Evolutionary conservation across 2,113 vertebrate species (phyloP).

Genomic region (Gavialis gangeticus): DNA sequence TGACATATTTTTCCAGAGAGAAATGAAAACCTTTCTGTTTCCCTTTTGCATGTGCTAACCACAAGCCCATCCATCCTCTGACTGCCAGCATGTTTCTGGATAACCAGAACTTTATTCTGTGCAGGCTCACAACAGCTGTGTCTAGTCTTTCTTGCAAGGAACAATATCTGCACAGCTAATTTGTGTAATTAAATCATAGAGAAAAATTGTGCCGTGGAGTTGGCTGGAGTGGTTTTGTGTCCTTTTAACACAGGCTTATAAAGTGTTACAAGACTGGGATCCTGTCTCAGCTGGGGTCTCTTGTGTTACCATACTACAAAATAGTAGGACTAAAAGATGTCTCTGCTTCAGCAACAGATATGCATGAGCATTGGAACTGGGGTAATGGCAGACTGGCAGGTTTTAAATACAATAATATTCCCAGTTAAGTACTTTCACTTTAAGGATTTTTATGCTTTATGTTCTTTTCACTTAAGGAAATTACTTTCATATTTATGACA

Average conservation of each 20-base stretch:
- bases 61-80: background rate
- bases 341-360: background rate
- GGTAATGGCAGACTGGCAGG: background rate
- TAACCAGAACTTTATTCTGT: background rate
- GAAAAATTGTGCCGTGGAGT: background rate
- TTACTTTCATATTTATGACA: conserved; percentile 63
- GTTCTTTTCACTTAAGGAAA: conserved; percentile 40
- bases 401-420: background rate
- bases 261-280: background rate
- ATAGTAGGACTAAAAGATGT: background rate
- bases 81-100: background rate
- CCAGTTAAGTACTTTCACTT: conserved; percentile 28
- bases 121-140: too few relatives aligned
- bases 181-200: background rate
- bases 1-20: background rate
- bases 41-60: background rate
- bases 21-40: background rate
- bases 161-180: background rate
- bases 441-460: conserved; percentile 21
- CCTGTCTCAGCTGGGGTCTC: background rate
- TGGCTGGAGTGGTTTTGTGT: background rate
- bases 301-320: background rate
- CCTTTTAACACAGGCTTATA: background rate
- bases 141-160: background rate
- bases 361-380: background rate